Evolutionary conservation across 2,113 vertebrate genomes (phyloP), one percentile per base, ranked within the genome.

Genomic region (Stegostoma tigrinum): DNA sequence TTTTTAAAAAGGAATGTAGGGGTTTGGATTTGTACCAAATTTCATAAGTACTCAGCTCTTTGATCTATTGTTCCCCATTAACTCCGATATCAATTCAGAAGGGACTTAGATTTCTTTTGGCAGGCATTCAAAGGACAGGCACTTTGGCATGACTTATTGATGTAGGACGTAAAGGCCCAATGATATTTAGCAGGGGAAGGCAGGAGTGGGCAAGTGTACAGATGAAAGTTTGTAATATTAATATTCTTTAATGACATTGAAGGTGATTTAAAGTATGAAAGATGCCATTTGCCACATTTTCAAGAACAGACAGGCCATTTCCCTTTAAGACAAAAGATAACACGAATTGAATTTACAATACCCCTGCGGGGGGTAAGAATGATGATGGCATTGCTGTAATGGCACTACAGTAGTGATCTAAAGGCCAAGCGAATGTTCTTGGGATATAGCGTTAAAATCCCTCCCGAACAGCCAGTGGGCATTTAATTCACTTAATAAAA

Each of bases 41-140:
- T 93, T 93, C n/a, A 66, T 15, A 93, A 67, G 89, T 93, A 42
- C 61, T 93, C n/a, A 66, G 61, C n/a, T n/a, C 55, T 91, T 91
- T 91, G 55, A 91, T 91, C 89, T 64, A 64, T 38, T 91, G n/a
- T 23, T 91, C 89, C 64, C 89, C 15, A 38, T 91, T 91, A n/a
- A 19, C 15, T 91, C 15, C 66, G 89, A 91, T 66, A 91, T 91
- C 89, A 91, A 91, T 91, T 91, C 89, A 66, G 55, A 91, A 38
- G 21, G 38, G 89, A 91, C 89, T 34, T 64, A 19, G 89, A 91
- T 66, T 34, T 55, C 55, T 91, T 61, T 91, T 91, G 89, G 89
- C 55, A 91, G 61, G 5, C 5, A 91, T 61, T 91, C 89, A 91
- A 91, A 91, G 89, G 4, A 91, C 55, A 91, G 15, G 23, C 86